Evolutionary conservation across 2,888 invertebrate species (phyloP).

Genomic region (Omphaloscelis lunosa): DNA sequence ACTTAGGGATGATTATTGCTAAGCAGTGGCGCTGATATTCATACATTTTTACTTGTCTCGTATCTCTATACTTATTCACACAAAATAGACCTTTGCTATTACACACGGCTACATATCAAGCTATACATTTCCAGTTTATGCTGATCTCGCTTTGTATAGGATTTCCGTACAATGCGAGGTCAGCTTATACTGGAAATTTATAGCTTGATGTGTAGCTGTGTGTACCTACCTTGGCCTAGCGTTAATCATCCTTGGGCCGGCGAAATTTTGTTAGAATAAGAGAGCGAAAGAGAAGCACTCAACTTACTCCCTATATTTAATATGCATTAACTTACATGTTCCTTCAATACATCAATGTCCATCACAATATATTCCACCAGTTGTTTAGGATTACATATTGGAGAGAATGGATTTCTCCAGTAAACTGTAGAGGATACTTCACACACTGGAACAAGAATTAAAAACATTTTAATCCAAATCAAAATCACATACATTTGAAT

Average conservation of each 20-base stretch:
- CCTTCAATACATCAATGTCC: constrained; percentile 96
- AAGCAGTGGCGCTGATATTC: background rate
- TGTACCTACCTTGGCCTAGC: background rate
- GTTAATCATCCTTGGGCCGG: background rate
- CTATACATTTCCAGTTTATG: too few relatives aligned
- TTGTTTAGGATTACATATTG: constrained; percentile 97
- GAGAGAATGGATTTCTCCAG: constrained; percentile 96
- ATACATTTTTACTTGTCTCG: background rate
- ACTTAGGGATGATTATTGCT: background rate
- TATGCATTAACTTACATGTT: constrained; percentile 85
- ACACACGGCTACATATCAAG: too few relatives aligned
- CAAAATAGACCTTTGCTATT: background rate
- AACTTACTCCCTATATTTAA: background rate
- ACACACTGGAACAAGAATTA: constrained; percentile 92
- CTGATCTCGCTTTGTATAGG: too few relatives aligned
- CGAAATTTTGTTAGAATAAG: background rate
- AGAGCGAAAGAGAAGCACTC: background rate
- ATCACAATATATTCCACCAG: constrained; percentile 98
- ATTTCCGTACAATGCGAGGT: too few relatives aligned
- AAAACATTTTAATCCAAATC: background rate
- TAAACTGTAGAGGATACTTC: constrained; percentile 95
- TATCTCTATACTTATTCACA: background rate
- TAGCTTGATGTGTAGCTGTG: too few relatives aligned
- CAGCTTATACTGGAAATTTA: too few relatives aligned
- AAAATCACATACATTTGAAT: background rate